These are phyloP conservation scores for Hemiprocne comata DNA, from an alignment of 2,113 vertebrate genomes.

Conservation along the genomic window DNA sequence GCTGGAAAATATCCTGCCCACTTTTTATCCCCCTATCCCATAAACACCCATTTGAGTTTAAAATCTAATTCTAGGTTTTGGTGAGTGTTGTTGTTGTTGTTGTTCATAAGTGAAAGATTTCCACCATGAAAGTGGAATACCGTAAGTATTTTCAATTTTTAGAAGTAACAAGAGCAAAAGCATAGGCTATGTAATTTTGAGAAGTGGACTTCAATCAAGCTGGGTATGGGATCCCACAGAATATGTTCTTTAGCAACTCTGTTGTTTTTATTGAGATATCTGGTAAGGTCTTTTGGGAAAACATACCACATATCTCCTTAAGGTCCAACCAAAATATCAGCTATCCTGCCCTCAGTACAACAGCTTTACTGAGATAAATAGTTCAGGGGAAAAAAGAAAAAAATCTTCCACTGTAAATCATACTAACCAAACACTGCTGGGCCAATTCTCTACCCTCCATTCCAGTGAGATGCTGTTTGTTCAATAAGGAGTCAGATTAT, in stretches of 20 bases:
- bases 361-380: slow-evolving; percentile 51
- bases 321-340: slow-evolving; percentile 62
- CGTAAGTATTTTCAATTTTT: neutral
- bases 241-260: slow-evolving; percentile 38
- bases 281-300: slow-evolving; percentile 48
- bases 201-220: neutral
- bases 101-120: neutral
- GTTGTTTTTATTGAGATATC: slow-evolving; percentile 27
- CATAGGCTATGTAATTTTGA: neutral
- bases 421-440: slow-evolving; percentile 43
- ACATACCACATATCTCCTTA: slow-evolving; percentile 43
- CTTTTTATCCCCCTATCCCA: neutral
- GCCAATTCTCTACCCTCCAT: slow-evolving; percentile 41
- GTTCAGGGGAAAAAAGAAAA: neutral
- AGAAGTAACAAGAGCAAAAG: neutral
- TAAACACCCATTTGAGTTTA: neutral
- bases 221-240: slow-evolving; percentile 16
- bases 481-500: slow-evolving; percentile 49
- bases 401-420: slow-evolving; percentile 47
- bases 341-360: slow-evolving; percentile 20
- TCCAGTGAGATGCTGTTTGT: slow-evolving; percentile 35
- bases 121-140: neutral
- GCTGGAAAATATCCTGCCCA: neutral
- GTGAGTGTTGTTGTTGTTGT: neutral
- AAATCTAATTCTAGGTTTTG: neutral